A percentile compares a stretch with the other conserved stretches of the same genome.
Conservation (phyloP, 2,888 invertebrate genomes). For the Eucriotettix oculatus region DNA sequence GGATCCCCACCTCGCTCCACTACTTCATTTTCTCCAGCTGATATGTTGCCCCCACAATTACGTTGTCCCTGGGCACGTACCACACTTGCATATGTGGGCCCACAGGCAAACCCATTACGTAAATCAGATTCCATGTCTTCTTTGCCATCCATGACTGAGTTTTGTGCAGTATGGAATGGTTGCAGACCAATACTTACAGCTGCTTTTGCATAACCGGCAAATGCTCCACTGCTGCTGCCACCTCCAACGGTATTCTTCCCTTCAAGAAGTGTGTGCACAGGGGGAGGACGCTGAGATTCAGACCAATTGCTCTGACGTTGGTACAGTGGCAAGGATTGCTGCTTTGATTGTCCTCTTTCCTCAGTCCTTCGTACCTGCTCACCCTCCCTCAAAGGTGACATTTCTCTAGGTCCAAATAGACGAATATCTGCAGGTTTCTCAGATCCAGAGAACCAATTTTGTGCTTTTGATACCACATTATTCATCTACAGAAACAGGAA, state of each 20-base stretch:
- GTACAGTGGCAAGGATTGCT: background rate
- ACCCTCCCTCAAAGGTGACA: too few species aligned
- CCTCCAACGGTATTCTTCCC: background rate
- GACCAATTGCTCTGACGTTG: background rate
- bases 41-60: background rate
- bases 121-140: background rate
- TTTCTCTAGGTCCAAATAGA: too few species aligned
- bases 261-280: background rate
- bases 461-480: too few species aligned
- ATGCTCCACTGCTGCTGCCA: constrained; percentile 11
- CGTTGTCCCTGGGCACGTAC: constrained; percentile 17
- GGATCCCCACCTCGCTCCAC: constrained; percentile 21
- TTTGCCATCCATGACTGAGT: background rate
- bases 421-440: too few species aligned
- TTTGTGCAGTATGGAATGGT: background rate
- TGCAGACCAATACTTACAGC: constrained; percentile 9
- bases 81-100: constrained; percentile 22
- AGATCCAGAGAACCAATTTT: too few species aligned
- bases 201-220: constrained; percentile 17
- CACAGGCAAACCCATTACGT: background rate
- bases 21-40: background rate
- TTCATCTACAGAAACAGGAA: too few species aligned
- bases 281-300: background rate
- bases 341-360: background rate
- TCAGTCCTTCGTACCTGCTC: too few species aligned